A percentile compares a stretch with the other conserved stretches of the same genome.
Evolutionary conservation across 2,888 invertebrate genomes (phyloP).

Genomic region (Petrolisthes cinctipes): DNA sequence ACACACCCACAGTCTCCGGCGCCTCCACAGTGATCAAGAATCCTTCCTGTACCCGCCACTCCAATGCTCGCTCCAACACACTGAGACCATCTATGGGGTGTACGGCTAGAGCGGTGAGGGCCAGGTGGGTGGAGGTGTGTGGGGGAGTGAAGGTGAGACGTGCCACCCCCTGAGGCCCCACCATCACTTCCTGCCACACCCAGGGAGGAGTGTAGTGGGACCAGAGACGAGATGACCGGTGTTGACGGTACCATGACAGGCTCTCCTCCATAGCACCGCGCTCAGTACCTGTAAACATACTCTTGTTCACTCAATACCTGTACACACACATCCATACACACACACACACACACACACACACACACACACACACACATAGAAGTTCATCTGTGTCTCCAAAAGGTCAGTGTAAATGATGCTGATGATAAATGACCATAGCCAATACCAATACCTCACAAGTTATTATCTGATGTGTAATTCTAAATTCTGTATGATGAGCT

Average conservation of each 20-base stretch:
- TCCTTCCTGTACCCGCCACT: conserved; percentile 51
- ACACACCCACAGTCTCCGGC: conserved; percentile 53
- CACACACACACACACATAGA: too few species aligned
- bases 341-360: too few species aligned
- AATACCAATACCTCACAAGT: neutral
- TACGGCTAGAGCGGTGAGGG: conserved; percentile 56
- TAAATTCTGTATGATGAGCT: too few species aligned
- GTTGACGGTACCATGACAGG: conserved; percentile 33
- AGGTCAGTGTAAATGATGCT: neutral
- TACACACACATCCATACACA: too few species aligned
- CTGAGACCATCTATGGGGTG: conserved; percentile 55
- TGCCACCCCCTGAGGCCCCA: conserved; percentile 45
- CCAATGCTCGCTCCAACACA: conserved; percentile 47
- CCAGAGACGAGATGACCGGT: conserved; percentile 49
- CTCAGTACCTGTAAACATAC: neutral
- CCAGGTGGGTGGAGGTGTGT: conserved; percentile 37
- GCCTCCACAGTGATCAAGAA: conserved; percentile 62
- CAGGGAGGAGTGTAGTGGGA: conserved; percentile 57
- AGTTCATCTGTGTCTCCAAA: too few species aligned
- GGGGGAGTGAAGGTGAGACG: conserved; percentile 43
- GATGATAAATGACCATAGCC: neutral
- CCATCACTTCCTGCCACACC: conserved; percentile 58
- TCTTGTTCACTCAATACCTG: neutral
- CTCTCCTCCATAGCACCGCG: neutral
- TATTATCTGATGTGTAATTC: neutral